Evolutionary conservation across 2,797 vertebrate genomes (phyloP), one percentile per base, ranked within the genome.

Genomic region (Squalus acanthias): DNA sequence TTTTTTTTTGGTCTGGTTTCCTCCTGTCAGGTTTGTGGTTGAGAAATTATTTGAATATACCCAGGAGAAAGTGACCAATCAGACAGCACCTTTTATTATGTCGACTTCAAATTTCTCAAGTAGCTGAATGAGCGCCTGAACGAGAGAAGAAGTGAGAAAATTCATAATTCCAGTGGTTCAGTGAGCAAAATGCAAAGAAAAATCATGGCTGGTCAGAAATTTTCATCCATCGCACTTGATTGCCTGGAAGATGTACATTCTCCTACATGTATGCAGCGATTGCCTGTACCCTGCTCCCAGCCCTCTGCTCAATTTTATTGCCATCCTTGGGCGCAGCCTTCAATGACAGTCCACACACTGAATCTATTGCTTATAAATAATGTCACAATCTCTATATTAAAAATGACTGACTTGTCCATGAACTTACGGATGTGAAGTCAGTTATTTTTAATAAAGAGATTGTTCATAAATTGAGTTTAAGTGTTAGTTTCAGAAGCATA

Each of bases 311-410:
- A 67, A 39, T 17, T 46, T 93, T 69, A 93, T 93, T 67, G 20
- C 91, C n/a, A 69, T 69, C n/a, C 65, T 93, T 93, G 63, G 65
- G n/a, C n/a, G 69, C 63, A 39, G 63, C 63, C 63, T 93, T 69
- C n/a, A 93, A 69, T 69, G 91, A 69, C 91, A 69, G 39, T 4
- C 20, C 6, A 93, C 29, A 20, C n/a, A 93, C 20, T 93, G 91
- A 93, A 93, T 69, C 39, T 69, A 93, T 65, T 69, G 22, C 65
- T 46, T 46, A 93, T 93, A 92, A 92, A 92, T 92, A 69, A 93
- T 93, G 20, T 69, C 20, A 63, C 65, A 93, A 46, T 93, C 33
- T n/a, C 89, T 12, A 69, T 67, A 93, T 39, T 93, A 69, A 67
- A 93, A 69, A 69, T 93, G 91, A 92, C 63, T 69, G 91, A 10